A percentile compares a stretch with the other conserved stretches of the same genome.
These are phyloP conservation scores for Drosophila gunungcola DNA, from an alignment of 1,140 invertebrate species.

Conservation along the genomic window DNA sequence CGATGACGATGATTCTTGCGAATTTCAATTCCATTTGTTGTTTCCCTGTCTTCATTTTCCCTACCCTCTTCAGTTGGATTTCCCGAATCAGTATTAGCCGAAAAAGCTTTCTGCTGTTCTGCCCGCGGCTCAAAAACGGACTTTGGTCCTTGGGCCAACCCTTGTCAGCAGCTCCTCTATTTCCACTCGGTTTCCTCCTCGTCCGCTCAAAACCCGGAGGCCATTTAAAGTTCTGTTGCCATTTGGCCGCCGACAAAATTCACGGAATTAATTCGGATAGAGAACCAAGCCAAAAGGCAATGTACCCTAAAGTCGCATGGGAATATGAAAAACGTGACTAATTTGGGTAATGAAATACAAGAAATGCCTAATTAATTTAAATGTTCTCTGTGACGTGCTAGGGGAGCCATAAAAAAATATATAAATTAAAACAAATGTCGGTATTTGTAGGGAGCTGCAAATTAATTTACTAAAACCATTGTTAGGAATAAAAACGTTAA, in stretches of 20 bases:
- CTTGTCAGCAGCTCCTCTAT: constrained; percentile 27
- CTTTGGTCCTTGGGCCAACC: constrained; percentile 44
- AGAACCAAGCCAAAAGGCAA: constrained; percentile 11
- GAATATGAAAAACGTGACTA: constrained; percentile 15
- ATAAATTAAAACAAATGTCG: not conserved
- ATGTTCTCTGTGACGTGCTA: not conserved
- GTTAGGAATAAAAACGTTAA: not conserved
- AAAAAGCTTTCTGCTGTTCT: constrained; percentile 68
- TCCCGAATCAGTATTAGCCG: constrained; percentile 7
- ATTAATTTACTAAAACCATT: not conserved
- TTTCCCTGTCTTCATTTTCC: not conserved
- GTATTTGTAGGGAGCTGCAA: not conserved
- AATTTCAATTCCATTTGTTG: constrained; percentile 6
- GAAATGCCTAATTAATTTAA: constrained; percentile 10
- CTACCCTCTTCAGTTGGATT: constrained; percentile 11
- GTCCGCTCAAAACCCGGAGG: not conserved
- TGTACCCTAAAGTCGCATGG: constrained; percentile 4
- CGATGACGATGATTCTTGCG: constrained; percentile 32
- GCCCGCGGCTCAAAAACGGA: constrained; percentile 15
- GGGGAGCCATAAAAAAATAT: not conserved
- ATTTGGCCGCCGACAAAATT: constrained; percentile 17
- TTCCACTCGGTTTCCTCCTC: not conserved
- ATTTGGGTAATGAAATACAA: constrained; percentile 11
- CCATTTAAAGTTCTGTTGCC: constrained; percentile 63
- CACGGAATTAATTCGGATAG: constrained; percentile 33